These are phyloP conservation scores for Drosophila diplacantha DNA, from an alignment of 2,888 invertebrate species.

Conservation along the genomic window DNA sequence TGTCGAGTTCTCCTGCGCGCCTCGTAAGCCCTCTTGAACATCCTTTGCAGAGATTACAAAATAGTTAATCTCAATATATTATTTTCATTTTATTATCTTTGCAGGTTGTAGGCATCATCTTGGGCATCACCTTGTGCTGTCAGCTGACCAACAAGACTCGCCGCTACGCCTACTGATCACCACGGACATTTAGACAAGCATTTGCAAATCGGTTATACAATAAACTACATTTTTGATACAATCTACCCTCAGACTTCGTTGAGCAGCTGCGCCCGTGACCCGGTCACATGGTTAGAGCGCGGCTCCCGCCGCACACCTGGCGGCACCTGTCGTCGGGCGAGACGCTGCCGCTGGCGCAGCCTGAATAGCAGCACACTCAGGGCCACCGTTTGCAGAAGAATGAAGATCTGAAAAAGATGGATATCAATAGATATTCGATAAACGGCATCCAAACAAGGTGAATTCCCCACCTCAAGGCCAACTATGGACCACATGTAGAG, in stretches of 20 bases:
- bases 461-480: conserved; percentile 61
- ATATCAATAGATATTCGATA: not conserved
- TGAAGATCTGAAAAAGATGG: conserved; percentile 45
- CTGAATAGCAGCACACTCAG: conserved; percentile 55
- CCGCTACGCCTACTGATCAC: conserved; percentile 63
- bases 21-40: not conserved
- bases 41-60: not conserved
- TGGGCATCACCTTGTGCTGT: conserved; percentile 64
- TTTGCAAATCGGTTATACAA: conserved; percentile 42
- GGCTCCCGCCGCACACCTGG: conserved; percentile 57
- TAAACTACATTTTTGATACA: conserved; percentile 20
- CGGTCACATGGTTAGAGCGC: conserved; percentile 60
- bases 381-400: conserved; percentile 51
- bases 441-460: conserved; percentile 24
- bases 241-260: conserved; percentile 46
- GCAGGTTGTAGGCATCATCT: conserved; percentile 62
- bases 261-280: conserved; percentile 58
- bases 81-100: conserved; percentile 8
- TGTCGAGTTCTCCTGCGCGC: not conserved
- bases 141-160: conserved; percentile 67
- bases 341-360: conserved; percentile 47
- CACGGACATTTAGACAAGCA: conserved; percentile 36
- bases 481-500: conserved; percentile 67
- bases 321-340: conserved; percentile 45
- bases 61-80: not conserved